These are phyloP conservation scores for Boleophthalmus pectinirostris DNA, from an alignment of 2,113 vertebrate genomes.

Conservation along the genomic window DNA sequence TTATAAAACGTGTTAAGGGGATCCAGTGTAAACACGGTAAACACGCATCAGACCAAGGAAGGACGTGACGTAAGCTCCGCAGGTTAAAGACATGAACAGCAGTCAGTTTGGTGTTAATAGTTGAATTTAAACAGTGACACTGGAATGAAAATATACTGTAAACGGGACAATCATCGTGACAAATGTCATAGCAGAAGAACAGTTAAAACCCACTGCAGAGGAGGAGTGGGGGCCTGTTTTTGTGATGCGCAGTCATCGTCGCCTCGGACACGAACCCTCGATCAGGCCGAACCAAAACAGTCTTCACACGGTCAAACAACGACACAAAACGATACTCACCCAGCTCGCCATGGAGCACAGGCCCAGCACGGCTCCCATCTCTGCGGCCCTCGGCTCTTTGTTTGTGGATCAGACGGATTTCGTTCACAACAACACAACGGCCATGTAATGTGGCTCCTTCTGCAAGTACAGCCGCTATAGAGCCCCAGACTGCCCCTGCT, in stretches of 20 bases:
- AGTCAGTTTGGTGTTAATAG: not conserved
- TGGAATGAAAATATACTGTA: not conserved
- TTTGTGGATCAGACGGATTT: not conserved
- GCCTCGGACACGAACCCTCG: not conserved
- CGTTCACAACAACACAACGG: not conserved
- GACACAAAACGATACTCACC: constrained; percentile 73
- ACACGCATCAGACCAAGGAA: not conserved
- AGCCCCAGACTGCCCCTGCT: not conserved
- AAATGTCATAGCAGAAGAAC: not conserved
- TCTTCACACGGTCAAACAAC: not conserved
- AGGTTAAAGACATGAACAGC: not conserved
- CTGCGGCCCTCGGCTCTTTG: constrained; percentile 7
- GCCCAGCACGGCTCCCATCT: constrained; percentile 91
- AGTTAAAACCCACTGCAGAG: not conserved
- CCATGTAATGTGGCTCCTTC: constrained; percentile 42
- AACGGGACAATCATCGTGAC: not conserved
- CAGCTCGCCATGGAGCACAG: constrained; percentile 95
- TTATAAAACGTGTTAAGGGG: not conserved
- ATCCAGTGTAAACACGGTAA: not conserved
- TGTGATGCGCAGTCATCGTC: constrained; percentile 42
- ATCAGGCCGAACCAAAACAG: not conserved
- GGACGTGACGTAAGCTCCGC: not conserved
- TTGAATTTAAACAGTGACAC: not conserved
- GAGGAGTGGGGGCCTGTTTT: constrained; percentile 7
- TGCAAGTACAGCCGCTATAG: not conserved